phyloP scores from a whole-genome alignment of 1,140 invertebrate species.

The Wiebesia pumilae region DNA sequence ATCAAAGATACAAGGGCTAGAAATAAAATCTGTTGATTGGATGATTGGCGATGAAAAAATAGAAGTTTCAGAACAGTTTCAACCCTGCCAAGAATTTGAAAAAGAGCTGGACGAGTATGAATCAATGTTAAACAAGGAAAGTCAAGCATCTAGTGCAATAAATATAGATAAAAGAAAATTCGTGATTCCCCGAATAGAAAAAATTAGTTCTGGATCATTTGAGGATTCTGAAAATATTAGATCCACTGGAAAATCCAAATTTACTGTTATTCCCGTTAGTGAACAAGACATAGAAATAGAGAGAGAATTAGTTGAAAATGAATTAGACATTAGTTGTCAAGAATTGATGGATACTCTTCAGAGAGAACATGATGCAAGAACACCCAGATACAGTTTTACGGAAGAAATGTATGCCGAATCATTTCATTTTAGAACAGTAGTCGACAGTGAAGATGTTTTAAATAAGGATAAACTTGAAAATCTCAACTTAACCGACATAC shows the following conservation, averaged over 20 bases:
- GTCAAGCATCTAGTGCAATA: conserved; percentile 8
- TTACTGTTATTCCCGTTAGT: conserved; percentile 62
- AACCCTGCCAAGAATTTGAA: conserved; percentile 70
- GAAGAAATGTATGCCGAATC: conserved; percentile 50
- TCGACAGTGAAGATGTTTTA: conserved; percentile 42
- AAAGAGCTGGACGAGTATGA: conserved; percentile 71
- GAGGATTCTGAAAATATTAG: conserved; percentile 37
- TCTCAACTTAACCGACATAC: neutral
- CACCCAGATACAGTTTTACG: conserved; percentile 63
- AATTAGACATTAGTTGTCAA: conserved; percentile 70
- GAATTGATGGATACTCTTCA: conserved; percentile 70
- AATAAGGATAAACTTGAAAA: conserved; percentile 28
- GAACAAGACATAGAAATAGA: conserved; percentile 70
- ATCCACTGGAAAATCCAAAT: conserved; percentile 57
- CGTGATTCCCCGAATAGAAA: conserved; percentile 30
- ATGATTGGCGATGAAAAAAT: conserved; percentile 74
- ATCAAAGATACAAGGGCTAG: conserved; percentile 64
- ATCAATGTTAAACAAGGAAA: conserved; percentile 46
- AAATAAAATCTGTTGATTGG: conserved; percentile 71
- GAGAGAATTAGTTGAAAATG: conserved; percentile 69
- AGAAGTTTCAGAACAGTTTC: conserved; percentile 67
- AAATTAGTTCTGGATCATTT: conserved; percentile 14
- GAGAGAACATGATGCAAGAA: conserved; percentile 69
- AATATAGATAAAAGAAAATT: neutral
- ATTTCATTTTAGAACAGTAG: conserved; percentile 38